Evolutionary conservation across 2,113 vertebrate genomes (phyloP).

Genomic region (Scomber colias): DNA sequence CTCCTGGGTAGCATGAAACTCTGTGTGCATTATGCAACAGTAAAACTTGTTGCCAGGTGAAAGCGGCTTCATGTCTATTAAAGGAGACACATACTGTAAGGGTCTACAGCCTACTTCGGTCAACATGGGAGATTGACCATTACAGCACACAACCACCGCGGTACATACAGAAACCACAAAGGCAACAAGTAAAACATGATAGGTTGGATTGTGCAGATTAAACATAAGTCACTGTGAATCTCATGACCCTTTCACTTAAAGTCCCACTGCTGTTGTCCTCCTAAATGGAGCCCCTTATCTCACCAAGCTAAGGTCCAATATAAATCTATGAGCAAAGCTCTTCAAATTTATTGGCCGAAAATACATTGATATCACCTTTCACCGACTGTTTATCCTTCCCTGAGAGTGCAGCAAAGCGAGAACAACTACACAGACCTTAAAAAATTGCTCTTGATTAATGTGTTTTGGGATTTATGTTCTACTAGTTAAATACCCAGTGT

Average conservation of each 20-base stretch:
- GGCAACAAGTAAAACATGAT: constrained; percentile 28
- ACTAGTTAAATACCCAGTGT: constrained; percentile 31
- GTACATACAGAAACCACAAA: constrained; percentile 6
- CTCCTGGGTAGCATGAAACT: neutral
- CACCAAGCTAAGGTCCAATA: constrained; percentile 41
- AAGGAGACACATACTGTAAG: constrained; percentile 1
- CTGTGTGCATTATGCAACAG: constrained; percentile 7
- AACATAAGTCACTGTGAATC: constrained; percentile 46
- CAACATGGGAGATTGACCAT: constrained; percentile 5
- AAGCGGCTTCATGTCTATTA: constrained; percentile 22
- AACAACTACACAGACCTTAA: constrained; percentile 39
- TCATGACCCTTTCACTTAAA: constrained; percentile 35
- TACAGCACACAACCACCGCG: neutral
- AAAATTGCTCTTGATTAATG: constrained; percentile 60
- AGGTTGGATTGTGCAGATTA: constrained; percentile 24
- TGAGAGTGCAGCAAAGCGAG: constrained; percentile 13
- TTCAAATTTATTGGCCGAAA: constrained; percentile 38
- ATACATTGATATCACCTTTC: constrained; percentile 53
- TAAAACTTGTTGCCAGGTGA: constrained; percentile 22
- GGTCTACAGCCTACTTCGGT: constrained; percentile 12
- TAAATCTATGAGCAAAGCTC: constrained; percentile 47
- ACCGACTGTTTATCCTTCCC: constrained; percentile 41
- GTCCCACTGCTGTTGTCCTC: constrained; percentile 28
- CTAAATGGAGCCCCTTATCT: constrained; percentile 51
- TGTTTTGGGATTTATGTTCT: constrained; percentile 38